Evolutionary conservation across 2,113 vertebrate species (phyloP), one percentile per base, ranked within the genome.

Genomic region (Xerus inauris): DNA sequence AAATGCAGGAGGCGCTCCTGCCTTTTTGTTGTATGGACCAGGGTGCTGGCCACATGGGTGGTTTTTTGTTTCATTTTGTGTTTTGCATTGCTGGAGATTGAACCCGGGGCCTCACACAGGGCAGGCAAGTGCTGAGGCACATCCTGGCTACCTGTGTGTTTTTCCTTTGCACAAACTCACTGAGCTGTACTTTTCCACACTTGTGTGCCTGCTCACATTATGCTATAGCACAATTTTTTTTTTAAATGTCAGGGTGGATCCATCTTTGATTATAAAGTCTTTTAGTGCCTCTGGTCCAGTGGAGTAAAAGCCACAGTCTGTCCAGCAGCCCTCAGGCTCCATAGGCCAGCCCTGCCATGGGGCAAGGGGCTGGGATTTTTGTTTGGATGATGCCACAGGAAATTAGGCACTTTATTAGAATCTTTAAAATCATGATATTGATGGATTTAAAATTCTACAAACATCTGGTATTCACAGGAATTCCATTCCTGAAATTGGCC

Each of bases 391-490:
- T 80, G 38, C 42, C 40, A 8, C 20, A 28, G 64, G 30, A 30
- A 93, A 51, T 83, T 62, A 57, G 14, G 42, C 62, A 11, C 57
- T 87, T 87, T 45, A 59, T 83, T 67, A 47, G 28, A 38, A 28
- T 14, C 32, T 85, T 90, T 86, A 16, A 69, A 69, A 54, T 64
- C 40, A 38, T 30, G 35, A 91, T 89, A 67, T 54, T 45, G 72
- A 80, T 73, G 35, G 13, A 35, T 67, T 81, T 82, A 67, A 35
- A 76, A 64, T 71, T 72, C 51, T 94, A 30, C 7, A 62, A 47
- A 83, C 30, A 80, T 57, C 83, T 80, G 71, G 16, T 76, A 79
- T 51, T 83, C 51, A 83, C n/a, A 73, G 62, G 87, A 13, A 77
- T 76, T 42, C 86, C 28, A 9, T 10, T 12, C 51, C 73, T 82